phyloP scores from a whole-genome alignment of 2,797 vertebrate species.

The Pteropus rufus region DNA sequence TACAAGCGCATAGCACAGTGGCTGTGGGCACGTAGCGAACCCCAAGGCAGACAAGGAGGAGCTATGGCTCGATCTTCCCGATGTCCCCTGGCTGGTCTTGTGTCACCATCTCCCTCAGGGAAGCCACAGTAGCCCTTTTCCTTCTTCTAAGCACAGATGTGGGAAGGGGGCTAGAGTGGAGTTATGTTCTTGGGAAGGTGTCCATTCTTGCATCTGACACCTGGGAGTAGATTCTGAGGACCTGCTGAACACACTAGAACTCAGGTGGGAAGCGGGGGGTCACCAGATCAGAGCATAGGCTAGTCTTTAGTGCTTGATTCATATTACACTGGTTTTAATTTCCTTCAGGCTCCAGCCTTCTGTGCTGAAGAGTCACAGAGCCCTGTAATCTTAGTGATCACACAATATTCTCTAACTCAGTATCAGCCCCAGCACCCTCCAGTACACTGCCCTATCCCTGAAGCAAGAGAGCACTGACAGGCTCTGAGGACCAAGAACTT shows the following conservation, averaged over 20 bases:
- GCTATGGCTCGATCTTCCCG: neutral
- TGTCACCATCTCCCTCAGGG: neutral
- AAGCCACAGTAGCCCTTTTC: neutral
- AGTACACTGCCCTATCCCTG: fast-evolving
- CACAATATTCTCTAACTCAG: neutral
- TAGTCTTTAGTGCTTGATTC: neutral
- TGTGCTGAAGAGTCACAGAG: neutral
- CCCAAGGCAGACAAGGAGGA: neutral
- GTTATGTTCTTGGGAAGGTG: neutral
- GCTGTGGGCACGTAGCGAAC: neutral
- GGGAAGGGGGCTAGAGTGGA: too few species aligned
- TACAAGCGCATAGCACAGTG: neutral
- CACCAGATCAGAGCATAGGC: neutral
- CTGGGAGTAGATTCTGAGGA: neutral
- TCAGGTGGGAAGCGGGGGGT: neutral
- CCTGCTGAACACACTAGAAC: neutral
- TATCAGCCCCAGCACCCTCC: neutral
- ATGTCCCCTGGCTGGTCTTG: neutral
- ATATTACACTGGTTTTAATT: too few species aligned
- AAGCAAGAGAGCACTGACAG: neutral
- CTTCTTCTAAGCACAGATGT: neutral
- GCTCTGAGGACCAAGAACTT: neutral
- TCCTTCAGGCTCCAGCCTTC: neutral
- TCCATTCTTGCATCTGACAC: neutral
- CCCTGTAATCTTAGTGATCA: too few species aligned